phyloP scores from a whole-genome alignment of 2,113 vertebrate genomes.

The Galbula dea region DNA sequence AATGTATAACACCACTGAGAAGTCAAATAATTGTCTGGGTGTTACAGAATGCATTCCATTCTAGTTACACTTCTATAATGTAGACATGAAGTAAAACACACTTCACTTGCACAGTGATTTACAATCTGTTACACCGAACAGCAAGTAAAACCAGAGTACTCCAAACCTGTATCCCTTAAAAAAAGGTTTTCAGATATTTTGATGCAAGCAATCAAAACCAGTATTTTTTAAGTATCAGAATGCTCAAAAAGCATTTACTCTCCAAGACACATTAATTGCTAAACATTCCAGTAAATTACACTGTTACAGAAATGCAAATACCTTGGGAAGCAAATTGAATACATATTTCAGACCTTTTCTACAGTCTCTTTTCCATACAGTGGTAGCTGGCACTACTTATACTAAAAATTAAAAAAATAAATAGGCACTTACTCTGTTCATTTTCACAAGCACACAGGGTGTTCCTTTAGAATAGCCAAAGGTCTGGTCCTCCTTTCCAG shows the following conservation, averaged over 20 bases:
- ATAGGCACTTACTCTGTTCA: conserved; percentile 89
- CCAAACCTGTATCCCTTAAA: neutral
- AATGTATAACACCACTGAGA: neutral
- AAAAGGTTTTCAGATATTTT: neutral
- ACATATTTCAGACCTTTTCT: neutral
- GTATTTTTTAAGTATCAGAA: neutral
- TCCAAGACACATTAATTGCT: neutral
- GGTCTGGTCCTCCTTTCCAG: conserved; percentile 77
- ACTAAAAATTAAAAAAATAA: neutral
- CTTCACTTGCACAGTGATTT: neutral
- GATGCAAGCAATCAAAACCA: neutral
- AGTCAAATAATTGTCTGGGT: too few species aligned
- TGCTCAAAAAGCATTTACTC: neutral
- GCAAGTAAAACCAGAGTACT: neutral
- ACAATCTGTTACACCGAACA: neutral
- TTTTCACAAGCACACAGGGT: conserved; percentile 91
- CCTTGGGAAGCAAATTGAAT: neutral
- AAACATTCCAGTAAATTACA: neutral
- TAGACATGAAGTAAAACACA: neutral
- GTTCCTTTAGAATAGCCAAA: conserved; percentile 87
- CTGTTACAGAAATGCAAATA: neutral
- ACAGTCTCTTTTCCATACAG: neutral
- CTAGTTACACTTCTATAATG: neutral
- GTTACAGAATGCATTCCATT: neutral
- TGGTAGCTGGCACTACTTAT: neutral